Base-by-base conservation (phyloP, 2,113 vertebrate genomes). In the Thalassoma bifasciatum region DNA sequence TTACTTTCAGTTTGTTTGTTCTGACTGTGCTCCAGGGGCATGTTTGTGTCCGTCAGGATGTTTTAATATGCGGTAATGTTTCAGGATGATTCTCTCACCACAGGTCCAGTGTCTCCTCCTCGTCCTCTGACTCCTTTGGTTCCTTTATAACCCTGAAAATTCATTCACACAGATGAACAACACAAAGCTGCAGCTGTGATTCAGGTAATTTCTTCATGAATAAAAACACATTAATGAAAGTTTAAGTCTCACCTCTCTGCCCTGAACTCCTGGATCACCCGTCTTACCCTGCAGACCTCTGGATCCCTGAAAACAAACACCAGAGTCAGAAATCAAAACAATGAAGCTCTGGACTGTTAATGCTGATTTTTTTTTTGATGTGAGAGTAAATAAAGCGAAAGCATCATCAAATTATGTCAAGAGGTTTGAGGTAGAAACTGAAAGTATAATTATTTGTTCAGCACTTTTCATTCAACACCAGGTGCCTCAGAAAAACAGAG, bases 71-170 rank as follows among this genome's bases (percentile, higher is more conserved):
- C 3, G 13, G 38, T 40, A 3, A 40, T 6, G 38, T 12, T 40
- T 12, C 1, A 13, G 3, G 40, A 7, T 16, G n/a, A 59, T 46
- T 8, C 1, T 77, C 92, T 90, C 70, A 95, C 94, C 75, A 87
- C 91, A 46, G 90, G 86, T 2, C 95, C 94, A 0, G 89, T 23
- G 60, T 94, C 93, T 65, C 94, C 95, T 83, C 88, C 59, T 86
- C 88, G 84, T 82, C 94, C 94, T 46, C 22, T 78, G 54, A 91
- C 93, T 0, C 95, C 95, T 91, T 94, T 95, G 66, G 85, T 86
- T 73, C 95, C 95, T 88, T 91, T 94, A 68, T 94, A 94, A 19
- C 95, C 95, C 94, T 95, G 24, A 66, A 77, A 80, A 10, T 22
- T 62, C 30, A 36, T 0, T 62, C 23, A 56, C 50, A 54, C 63